Evolutionary conservation across 2,888 invertebrate genomes (phyloP), one percentile per base, ranked within the genome.

Genomic region (Ormyrus pomaceus): DNA sequence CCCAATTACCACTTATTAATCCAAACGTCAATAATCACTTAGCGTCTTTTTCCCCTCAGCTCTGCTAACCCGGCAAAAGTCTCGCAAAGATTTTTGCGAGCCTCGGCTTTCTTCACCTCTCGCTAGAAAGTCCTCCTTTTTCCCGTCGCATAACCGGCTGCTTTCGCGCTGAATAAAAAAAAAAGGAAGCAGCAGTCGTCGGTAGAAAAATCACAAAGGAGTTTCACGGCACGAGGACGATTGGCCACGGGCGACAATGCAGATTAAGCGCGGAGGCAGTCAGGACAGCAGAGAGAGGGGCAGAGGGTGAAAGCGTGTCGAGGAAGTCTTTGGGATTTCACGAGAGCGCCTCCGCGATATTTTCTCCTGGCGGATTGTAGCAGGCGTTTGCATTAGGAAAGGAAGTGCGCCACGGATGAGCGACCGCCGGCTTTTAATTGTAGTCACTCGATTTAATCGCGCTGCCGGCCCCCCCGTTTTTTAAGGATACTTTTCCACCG

Each of bases 231-330:
- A 34, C 34, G 34, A 34, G 34, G 62, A 6, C 45, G 51, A 78
- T 73, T 78, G n/a, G 78, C 53, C 50, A 72, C 48, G 71, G 80
- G 69, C 73, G 73, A 72, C 75, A 76, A 78, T 75, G 79, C 77
- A 79, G 68, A 78, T 79, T 68, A 55, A 74, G 55, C 51, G 45
- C n/a, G n/a, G 62, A 48, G 45, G 61, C 34, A 46, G 61, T 6
- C 53, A 4, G 34, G 34, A 34, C 34, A 34, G 3, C 34, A 4
- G 34, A 34, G 34, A 11, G 73, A 81, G 34, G 34, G 10, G 58
- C 51, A 11, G 73, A 81, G 75, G 81, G 78, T 81, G 81, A 82
- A 82, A 82, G 82, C 82, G 82, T 82, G 72, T 82, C 82, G 82
- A 82, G 82, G 80, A 82, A 82, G 77, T 74, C 34, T 34, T 64